These are phyloP conservation scores for Caranx melampygus DNA, from an alignment of 2,113 vertebrate species.

Conservation along the genomic window DNA sequence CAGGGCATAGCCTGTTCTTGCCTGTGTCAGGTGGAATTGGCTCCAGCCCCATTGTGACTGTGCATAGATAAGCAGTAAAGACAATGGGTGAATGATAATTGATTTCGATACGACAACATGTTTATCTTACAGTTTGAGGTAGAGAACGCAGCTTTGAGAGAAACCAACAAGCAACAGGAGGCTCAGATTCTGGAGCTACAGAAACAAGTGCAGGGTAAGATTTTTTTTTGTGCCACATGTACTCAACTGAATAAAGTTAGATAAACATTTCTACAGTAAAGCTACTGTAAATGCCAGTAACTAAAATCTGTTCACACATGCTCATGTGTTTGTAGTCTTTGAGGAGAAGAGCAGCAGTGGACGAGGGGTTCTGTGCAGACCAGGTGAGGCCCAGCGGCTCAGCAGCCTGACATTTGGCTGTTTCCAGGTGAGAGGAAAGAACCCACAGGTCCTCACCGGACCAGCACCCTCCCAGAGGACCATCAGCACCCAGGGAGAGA, in stretches of 20 bases:
- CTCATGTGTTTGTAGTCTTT: constrained; percentile 77
- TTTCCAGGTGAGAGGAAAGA: constrained; percentile 92
- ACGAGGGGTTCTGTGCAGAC: constrained; percentile 74
- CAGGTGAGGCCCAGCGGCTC: constrained; percentile 90
- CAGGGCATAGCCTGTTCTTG: too few relatives aligned
- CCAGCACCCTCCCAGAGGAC: constrained; percentile 82
- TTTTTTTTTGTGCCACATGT: neutral
- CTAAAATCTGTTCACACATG: neutral
- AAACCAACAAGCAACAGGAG: constrained; percentile 91
- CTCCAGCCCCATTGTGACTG: too few relatives aligned
- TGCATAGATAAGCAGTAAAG: too few relatives aligned
- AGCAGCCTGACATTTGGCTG: constrained; percentile 96
- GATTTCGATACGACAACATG: neutral
- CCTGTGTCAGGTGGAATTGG: too few relatives aligned
- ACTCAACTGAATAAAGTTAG: neutral
- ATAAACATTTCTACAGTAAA: neutral
- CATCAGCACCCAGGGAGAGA: constrained; percentile 64
- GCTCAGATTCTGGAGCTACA: constrained; percentile 90
- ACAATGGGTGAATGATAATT: too few relatives aligned
- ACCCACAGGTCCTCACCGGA: constrained; percentile 86
- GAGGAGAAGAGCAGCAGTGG: constrained; percentile 79
- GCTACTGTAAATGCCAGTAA: neutral
- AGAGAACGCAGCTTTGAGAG: constrained; percentile 91
- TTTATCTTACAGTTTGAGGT: constrained; percentile 88
- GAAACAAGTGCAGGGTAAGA: constrained; percentile 89